A percentile compares a stretch with the other conserved stretches of the same genome.
These are phyloP conservation scores for Stegodyphus dumicola DNA, from an alignment of 1,140 invertebrate species.

Conservation along the genomic window DNA sequence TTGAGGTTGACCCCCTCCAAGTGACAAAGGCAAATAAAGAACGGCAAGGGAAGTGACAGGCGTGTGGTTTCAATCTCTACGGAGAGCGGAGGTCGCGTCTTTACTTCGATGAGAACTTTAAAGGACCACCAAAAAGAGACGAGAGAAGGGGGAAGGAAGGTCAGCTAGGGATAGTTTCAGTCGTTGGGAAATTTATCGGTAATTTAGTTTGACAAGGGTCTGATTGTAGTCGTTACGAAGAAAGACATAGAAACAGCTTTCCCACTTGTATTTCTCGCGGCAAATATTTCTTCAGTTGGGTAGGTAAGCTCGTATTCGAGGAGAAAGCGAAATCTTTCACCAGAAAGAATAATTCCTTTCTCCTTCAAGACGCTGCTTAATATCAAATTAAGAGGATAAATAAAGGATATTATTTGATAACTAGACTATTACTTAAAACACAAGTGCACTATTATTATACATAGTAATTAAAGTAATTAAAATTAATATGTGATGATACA, in stretches of 20 bases:
- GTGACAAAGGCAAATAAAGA: slow-evolving; percentile 20
- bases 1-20: slow-evolving; percentile 29
- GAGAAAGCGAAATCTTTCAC: neutral
- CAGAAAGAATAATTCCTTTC: no score
- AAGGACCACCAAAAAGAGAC: slow-evolving; percentile 32
- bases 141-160: neutral
- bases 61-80: slow-evolving; percentile 30
- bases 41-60: slow-evolving; percentile 14
- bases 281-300: slow-evolving; percentile 25
- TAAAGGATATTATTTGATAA: no score
- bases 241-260: slow-evolving; percentile 34
- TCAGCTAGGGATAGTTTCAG: slow-evolving; percentile 17
- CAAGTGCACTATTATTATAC: no score
- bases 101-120: slow-evolving; percentile 41
- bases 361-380: no score
- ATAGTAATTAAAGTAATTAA: no score
- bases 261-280: slow-evolving; percentile 35
- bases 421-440: no score
- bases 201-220: slow-evolving; percentile 55
- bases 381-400: no score
- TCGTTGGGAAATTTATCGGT: slow-evolving; percentile 43
- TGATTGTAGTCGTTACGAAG: slow-evolving; percentile 48
- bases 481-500: no score
- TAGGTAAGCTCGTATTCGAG: neutral
- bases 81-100: neutral